Percentiles rank a stretch among this genome's conserved stretches.
Evolutionary conservation across 2,797 vertebrate genomes (phyloP).

Genomic region (Apogon talboti): DNA sequence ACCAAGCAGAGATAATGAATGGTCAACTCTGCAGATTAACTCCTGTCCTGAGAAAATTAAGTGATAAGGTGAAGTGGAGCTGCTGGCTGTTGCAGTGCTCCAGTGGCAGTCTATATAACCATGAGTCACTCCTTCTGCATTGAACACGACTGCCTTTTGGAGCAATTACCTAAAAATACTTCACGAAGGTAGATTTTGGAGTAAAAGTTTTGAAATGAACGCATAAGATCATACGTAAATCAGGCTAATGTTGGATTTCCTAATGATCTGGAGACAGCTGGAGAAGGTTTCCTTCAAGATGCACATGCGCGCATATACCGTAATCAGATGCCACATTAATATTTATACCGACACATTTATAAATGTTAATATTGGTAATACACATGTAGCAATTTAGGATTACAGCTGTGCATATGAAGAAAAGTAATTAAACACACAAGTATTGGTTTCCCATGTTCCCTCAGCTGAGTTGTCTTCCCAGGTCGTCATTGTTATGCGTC

Average conservation of each 20-base stretch:
- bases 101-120: conserved; percentile 13
- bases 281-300: no score
- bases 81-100: conserved; percentile 28
- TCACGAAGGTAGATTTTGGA: not conserved
- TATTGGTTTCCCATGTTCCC: not conserved
- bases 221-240: not conserved
- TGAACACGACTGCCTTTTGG: conserved; percentile 3
- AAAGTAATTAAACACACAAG: conserved; percentile 20
- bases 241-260: not conserved
- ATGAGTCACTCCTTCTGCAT: conserved; percentile 13
- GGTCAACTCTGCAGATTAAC: conserved; percentile 62
- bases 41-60: conserved; percentile 47
- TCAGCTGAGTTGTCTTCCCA: conserved; percentile 29
- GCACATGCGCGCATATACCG: not conserved
- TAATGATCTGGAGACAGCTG: not conserved
- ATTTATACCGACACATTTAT: no score
- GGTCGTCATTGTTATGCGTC: conserved; percentile 50
- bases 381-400: not conserved
- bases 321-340: no score
- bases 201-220: not conserved
- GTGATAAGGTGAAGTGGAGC: conserved; percentile 44
- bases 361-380: not conserved
- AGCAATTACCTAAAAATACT: conserved; percentile 23
- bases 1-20: conserved; percentile 51
- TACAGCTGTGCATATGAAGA: conserved; percentile 9